Base-by-base conservation (phyloP, 2,888 invertebrate species). In the Drosophila cognata region DNA sequence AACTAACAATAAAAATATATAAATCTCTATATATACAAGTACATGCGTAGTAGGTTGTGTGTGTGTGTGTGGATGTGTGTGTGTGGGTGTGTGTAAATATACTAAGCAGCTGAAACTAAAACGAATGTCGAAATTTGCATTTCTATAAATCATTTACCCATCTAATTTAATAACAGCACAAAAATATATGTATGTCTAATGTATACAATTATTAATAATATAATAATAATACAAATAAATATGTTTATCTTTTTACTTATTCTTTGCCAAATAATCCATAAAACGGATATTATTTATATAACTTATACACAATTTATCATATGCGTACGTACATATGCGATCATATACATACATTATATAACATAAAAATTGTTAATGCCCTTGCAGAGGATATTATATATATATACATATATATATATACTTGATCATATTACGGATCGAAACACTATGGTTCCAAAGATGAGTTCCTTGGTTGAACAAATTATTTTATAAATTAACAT, bases 261-360 rank as follows among this genome's bases (percentile, higher is more conserved):
- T 82, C 58, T 79, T 75, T 76, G 76, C 76, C 73, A 82, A 77
- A 79, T 76, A 76, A 87, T 87, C 86, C 86, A 86, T 87, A 87
- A 90, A 87, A 87, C 90, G 86, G 86, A 86, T 85, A 89, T 84
- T 58, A 59, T 66, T 83, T 61, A 79, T 52, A 55, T 68, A 73
- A 81, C 84, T 84, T 78, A 77, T 71, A 67, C 71, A 85, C 56
- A 81, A 71, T 55, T 29, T 59, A 31, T 70, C 48, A 48, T 36
- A 50, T 57, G 60, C 52, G n/a, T 38, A 38, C 56, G 33, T 43
- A 50, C 29, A 53, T 62, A 21, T 46, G 46, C 46, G 35, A 52
- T 46, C 65, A 64, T 29, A 70, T 64, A 81, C 29, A 80, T 62
- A 69, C 55, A 70, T 63, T 62, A 21, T 73, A 56, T 62, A 73